Evolutionary conservation across 2,113 vertebrate species (phyloP), one percentile per base, ranked within the genome.

Genomic region (Megaceryle torquata): DNA sequence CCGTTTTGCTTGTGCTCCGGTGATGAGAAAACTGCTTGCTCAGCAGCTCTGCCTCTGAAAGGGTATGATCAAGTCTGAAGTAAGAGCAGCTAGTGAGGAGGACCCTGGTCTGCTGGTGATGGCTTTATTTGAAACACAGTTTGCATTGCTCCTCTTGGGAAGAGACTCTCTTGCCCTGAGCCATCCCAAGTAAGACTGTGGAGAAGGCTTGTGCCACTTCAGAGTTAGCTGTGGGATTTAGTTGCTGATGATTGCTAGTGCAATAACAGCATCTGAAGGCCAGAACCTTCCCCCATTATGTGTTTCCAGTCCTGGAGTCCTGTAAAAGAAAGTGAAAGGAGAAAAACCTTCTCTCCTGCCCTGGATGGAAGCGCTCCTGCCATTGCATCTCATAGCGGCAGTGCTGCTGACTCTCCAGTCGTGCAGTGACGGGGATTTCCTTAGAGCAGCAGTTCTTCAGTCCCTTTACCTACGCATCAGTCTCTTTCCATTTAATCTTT

Each of bases 401-500:
- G 18, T 2, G 20, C 71, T 77, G 57, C n/a, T 53, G 35, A 31
- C 71, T 61, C 9, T 43, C 54, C 1, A 5, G 16, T 21, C 2
- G 0, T 0, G 8, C 75, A 41, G 70, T 39, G 68, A 69, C 48
- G 3, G 61, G 9, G 7, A 5, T 86, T 81, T 11, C 7, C 71
- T 5, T 17, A 21, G 8, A 21, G 2, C 35, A 13, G 22, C 0
- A 2, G 5, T 8, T 53, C 53, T 29, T 76, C 22, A 8, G 10
- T 33, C 26, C 61, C 56, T 60, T 51, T 51, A 15, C 57, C 51
- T 31, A 5, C 44, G 5, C 81, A 1, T 17, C 26, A 3, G 16
- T 15, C 50, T 19, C 0, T 25, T 19, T 57, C 53, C 2, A 0
- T 3, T 31, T 29, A 2, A 3, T 8, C 74, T 57, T 31, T 25